Percentiles rank a stretch among this genome's conserved stretches.
These are phyloP conservation scores for Cephus pulcher DNA, from an alignment of 2,888 invertebrate genomes.

Conservation along the genomic window DNA sequence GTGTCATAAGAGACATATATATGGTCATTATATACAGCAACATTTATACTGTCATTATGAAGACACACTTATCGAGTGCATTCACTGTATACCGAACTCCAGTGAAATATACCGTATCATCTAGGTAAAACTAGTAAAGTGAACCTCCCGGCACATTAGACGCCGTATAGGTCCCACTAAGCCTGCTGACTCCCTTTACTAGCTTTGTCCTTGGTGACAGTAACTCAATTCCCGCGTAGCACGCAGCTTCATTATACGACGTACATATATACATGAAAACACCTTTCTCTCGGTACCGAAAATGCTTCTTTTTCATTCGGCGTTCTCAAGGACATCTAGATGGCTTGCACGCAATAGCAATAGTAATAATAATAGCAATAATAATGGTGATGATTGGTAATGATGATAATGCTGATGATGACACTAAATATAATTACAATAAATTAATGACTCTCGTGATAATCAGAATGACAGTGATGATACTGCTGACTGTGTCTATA, in stretches of 20 bases:
- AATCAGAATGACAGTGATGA: neutral
- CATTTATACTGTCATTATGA: neutral
- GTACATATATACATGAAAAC: constrained; percentile 18
- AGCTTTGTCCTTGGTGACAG: too few species aligned
- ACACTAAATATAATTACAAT: neutral
- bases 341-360: constrained; percentile 49
- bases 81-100: neutral
- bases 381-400: constrained; percentile 49
- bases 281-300: constrained; percentile 10
- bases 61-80: neutral
- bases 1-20: neutral
- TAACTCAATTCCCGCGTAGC: constrained; percentile 13
- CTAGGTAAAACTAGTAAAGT: neutral
- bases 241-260: constrained; percentile 29
- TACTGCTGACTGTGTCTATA: neutral
- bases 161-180: neutral
- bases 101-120: neutral
- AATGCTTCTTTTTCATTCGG: constrained; percentile 21
- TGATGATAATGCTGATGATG: constrained; percentile 29
- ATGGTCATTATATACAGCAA: neutral
- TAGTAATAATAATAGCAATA: constrained; percentile 40
- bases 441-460: neutral
- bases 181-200: too few species aligned
- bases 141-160: neutral
- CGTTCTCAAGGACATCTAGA: constrained; percentile 39